Conservation (phyloP, 2,888 invertebrate species). For the Cacoxenus indagator region DNA sequence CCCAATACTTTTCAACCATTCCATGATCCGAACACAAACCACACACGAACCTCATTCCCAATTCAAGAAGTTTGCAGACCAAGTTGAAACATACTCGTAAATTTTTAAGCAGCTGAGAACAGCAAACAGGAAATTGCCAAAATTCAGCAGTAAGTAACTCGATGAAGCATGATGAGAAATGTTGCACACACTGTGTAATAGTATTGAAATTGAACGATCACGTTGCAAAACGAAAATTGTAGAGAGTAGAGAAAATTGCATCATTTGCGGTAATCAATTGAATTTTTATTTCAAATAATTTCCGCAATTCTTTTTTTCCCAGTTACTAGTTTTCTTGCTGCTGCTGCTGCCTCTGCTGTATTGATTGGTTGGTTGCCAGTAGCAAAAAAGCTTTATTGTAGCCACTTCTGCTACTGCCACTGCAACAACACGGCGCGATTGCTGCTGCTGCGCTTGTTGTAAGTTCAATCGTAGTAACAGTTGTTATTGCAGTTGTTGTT, state of each 20-base stretch:
- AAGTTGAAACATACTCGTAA: too few species aligned
- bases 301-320: neutral
- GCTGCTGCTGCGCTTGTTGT: neutral
- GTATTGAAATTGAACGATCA: neutral
- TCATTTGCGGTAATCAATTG: slow-evolving; percentile 4
- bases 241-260: too few species aligned
- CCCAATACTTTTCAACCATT: too few species aligned
- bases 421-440: neutral
- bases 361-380: neutral
- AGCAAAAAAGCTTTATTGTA: neutral
- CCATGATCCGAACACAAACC: too few species aligned
- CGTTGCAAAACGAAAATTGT: neutral
- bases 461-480: neutral
- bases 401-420: neutral
- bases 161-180: too few species aligned
- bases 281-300: slow-evolving; percentile 1
- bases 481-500: slow-evolving; percentile 30
- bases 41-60: too few species aligned
- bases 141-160: too few species aligned
- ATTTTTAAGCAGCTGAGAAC: too few species aligned
- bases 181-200: too few species aligned
- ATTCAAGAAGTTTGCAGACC: too few species aligned
- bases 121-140: too few species aligned
- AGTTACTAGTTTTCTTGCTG: neutral
- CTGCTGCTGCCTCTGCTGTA: neutral